Evolutionary conservation across 2,888 invertebrate species (phyloP).

Genomic region (Chouioia cunea): DNA sequence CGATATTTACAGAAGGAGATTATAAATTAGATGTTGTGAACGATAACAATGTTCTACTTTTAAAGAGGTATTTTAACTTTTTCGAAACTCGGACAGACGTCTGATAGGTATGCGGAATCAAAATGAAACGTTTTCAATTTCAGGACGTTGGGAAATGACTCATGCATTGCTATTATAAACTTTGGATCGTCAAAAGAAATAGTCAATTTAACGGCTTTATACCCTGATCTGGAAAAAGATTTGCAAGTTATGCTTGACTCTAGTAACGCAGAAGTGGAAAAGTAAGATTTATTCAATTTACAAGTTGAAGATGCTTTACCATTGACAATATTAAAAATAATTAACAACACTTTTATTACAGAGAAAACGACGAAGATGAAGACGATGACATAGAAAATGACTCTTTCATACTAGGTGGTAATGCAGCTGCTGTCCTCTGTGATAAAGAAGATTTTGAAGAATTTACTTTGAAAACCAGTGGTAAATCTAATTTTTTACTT

Average conservation of each 20-base stretch:
- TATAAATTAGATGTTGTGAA: conserved; percentile 54
- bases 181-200: conserved; percentile 50
- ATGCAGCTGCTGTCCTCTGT: conserved; percentile 45
- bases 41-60: conserved; percentile 52
- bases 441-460: conserved; percentile 39
- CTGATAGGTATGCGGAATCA: neutral
- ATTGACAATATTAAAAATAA: neutral
- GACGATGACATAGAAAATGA: conserved; percentile 45
- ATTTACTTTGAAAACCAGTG: conserved; percentile 19
- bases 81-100: neutral
- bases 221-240: conserved; percentile 51
- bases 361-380: conserved; percentile 44
- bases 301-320: neutral
- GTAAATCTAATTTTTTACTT: conserved; percentile 7
- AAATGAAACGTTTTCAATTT: conserved; percentile 15
- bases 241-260: conserved; percentile 52
- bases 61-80: conserved; percentile 54
- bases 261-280: conserved; percentile 51
- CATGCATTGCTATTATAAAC: conserved; percentile 56
- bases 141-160: conserved; percentile 53
- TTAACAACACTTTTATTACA: conserved; percentile 12
- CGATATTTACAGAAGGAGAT: conserved; percentile 56
- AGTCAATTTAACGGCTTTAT: conserved; percentile 54
- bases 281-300: conserved; percentile 30
- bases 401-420: conserved; percentile 22